Evolutionary conservation across 1,140 invertebrate species (phyloP).

Genomic region (Trichogramma pretiosum): DNA sequence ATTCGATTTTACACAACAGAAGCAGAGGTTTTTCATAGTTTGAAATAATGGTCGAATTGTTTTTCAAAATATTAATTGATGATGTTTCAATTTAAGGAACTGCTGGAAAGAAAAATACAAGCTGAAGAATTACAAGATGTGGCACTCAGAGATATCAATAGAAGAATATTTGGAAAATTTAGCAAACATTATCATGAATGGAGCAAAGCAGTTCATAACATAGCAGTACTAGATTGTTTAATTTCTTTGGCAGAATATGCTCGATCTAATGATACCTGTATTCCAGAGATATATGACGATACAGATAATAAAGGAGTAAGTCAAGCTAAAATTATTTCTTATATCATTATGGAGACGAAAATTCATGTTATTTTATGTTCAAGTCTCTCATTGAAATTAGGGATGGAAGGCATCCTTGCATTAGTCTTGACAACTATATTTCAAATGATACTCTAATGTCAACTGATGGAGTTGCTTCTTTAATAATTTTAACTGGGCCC

Average conservation of each 20-base stretch:
- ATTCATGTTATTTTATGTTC: slow-evolving; percentile 9
- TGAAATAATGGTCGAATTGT: not conserved
- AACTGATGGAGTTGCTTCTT: slow-evolving; percentile 38
- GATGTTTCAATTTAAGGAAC: slow-evolving; percentile 40
- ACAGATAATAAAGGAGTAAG: slow-evolving; percentile 35
- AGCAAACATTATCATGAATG: slow-evolving; percentile 72
- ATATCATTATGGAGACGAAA: not conserved
- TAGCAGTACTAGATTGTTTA: slow-evolving; percentile 80
- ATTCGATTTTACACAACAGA: slow-evolving; percentile 74
- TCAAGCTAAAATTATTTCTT: not conserved
- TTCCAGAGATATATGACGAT: slow-evolving; percentile 58
- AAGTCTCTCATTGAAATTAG: slow-evolving; percentile 73
- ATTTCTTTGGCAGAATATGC: slow-evolving; percentile 74
- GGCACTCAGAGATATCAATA: slow-evolving; percentile 76
- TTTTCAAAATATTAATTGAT: too few relatives aligned
- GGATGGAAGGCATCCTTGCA: slow-evolving; percentile 84
- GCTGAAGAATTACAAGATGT: slow-evolving; percentile 70
- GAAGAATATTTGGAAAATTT: slow-evolving; percentile 87
- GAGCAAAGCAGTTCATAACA: slow-evolving; percentile 68
- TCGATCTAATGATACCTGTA: slow-evolving; percentile 57
- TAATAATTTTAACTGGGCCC: slow-evolving; percentile 78
- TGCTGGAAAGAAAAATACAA: slow-evolving; percentile 64
- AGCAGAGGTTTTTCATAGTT: slow-evolving; percentile 50
- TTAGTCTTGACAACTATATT: slow-evolving; percentile 69
- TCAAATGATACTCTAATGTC: slow-evolving; percentile 74